Percentiles rank a stretch among this genome's conserved stretches.
Conservation (phyloP, 2,888 invertebrate genomes). For the Aplocera efformata region DNA sequence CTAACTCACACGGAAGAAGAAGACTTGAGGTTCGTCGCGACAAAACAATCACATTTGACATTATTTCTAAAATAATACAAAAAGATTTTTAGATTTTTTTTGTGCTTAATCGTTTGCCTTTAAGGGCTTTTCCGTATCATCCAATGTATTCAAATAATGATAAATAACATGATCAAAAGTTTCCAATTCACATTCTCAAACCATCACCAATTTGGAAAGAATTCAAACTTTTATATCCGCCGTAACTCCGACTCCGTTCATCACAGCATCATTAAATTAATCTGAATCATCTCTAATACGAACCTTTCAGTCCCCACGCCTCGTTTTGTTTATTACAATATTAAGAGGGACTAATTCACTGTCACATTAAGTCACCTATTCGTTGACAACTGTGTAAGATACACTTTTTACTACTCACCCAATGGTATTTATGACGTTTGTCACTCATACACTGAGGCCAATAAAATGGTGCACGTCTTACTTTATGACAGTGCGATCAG, state of each 20-base stretch:
- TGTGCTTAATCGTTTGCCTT: too few species aligned
- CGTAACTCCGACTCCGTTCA: slow-evolving; percentile 17
- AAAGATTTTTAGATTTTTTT: too few species aligned
- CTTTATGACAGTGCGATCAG: slow-evolving; percentile 42
- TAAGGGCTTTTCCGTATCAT: too few species aligned
- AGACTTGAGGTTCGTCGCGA: too few species aligned
- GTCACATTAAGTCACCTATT: slow-evolving; percentile 53
- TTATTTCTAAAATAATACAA: too few species aligned
- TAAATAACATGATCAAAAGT: not conserved
- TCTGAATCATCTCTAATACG: slow-evolving; percentile 31
- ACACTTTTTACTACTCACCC: slow-evolving; percentile 63
- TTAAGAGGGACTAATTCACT: slow-evolving; percentile 62
- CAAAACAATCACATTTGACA: too few species aligned
- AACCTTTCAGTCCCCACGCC: slow-evolving; percentile 36
- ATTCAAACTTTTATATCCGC: slow-evolving; percentile 11
- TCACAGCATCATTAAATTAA: slow-evolving; percentile 22
- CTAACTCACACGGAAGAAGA: too few species aligned
- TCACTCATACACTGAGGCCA: slow-evolving; percentile 50
- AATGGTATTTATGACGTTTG: slow-evolving; percentile 64
- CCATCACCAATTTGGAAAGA: slow-evolving; percentile 9
- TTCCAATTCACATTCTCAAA: not conserved
- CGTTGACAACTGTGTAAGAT: slow-evolving; percentile 62
- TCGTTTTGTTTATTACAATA: slow-evolving; percentile 58
- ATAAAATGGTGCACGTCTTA: slow-evolving; percentile 56
- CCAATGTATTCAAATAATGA: too few species aligned